Evolutionary conservation across 2,113 vertebrate genomes (phyloP), one percentile per base, ranked within the genome.

Genomic region (Camelus dromedarius): DNA sequence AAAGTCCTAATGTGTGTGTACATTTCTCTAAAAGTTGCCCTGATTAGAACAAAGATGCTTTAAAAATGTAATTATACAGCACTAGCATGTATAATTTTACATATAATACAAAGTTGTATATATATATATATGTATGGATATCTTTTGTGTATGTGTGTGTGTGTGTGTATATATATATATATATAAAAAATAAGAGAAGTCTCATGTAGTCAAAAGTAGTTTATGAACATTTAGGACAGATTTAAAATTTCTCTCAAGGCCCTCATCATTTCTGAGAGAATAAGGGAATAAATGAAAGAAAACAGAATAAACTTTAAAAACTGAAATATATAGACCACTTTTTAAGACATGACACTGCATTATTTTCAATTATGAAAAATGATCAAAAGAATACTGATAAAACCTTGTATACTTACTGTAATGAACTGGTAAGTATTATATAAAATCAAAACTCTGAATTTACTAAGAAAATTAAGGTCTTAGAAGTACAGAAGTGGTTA

Each of bases 211-310:
- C 22, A 92, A 95, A 96, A 66, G 9, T 54, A 87, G 32, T 66
- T 35, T 52, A 32, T 50, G 8, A 60, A 89, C 38, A 3, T 90
- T 96, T 50, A 67, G n/a, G 42, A n/a, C 2, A 67, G 16, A 91
- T 52, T 72, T 72, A 50, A 96, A 81, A 46, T 95, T 86, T 89
- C 48, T 79, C 60, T 79, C 76, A 67, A 42, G 22, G 32, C 22
- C 26, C 26, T 30, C 10, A 16, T 77, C 60, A 91, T 75, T 84
- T 82, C 80, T 77, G 12, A 56, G 26, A 54, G 56, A 95, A 56
- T 67, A 90, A 60, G 38, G 48, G 24, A 79, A 54, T 56, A 32
- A 77, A 82, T 35, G 5, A 90, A 75, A 73, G 4, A 73, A 90
- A 50, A 48, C 13, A 18, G 1, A 77, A 30, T 24, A 73, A 28